phyloP scores from a whole-genome alignment of 1,140 invertebrate genomes.

The Helicorthomorpha holstii region DNA sequence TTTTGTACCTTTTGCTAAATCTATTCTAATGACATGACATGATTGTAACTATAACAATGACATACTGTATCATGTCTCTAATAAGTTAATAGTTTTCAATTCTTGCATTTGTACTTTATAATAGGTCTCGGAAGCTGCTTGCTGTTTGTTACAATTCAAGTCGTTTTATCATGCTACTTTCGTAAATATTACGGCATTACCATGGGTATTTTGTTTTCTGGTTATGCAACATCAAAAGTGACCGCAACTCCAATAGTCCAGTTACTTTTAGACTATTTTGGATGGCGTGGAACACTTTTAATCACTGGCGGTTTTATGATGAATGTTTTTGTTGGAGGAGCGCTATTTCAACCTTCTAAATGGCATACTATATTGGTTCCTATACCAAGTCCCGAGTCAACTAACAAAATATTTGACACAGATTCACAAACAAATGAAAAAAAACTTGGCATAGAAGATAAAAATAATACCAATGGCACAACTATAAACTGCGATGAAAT shows the following conservation, averaged over 20 bases:
- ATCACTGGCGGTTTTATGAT: slow-evolving; percentile 61
- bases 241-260: background rate
- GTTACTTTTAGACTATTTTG: slow-evolving; percentile 25
- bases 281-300: slow-evolving; percentile 49
- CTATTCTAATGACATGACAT: no score
- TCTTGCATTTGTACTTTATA: background rate
- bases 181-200: background rate
- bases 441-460: no score
- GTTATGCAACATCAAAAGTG: background rate
- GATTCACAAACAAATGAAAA: no score
- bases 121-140: background rate
- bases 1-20: no score
- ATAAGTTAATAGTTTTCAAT: no score
- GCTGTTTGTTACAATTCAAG: background rate
- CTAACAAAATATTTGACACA: no score
- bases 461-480: no score
- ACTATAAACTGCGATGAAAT: no score
- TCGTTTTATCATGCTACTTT: background rate
- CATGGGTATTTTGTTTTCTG: background rate
- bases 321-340: slow-evolving; percentile 60
- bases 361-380: background rate
- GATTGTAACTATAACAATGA: no score
- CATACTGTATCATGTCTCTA: no score
- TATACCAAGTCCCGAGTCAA: no score
- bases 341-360: slow-evolving; percentile 42